phyloP scores from a whole-genome alignment of 2,113 vertebrate species.

The Perca schrenkii region DNA sequence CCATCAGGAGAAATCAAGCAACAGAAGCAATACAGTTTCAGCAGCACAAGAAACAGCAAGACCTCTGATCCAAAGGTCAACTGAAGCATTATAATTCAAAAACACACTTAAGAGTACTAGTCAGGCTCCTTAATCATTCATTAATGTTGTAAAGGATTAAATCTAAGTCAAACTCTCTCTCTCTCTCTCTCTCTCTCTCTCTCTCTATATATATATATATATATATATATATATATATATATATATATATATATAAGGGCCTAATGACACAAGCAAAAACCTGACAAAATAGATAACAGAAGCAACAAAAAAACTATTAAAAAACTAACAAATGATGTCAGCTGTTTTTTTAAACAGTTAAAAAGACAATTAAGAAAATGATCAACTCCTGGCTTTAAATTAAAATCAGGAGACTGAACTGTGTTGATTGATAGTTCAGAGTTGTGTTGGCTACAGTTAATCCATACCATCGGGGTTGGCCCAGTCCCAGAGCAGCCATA shows the following conservation, averaged over 20 bases:
- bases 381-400: background rate
- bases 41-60: background rate
- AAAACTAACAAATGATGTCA: background rate
- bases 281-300: background rate
- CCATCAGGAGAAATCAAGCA: background rate
- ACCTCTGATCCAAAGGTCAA: background rate
- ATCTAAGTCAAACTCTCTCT: too few relatives aligned
- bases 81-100: background rate
- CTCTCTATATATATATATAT: too few relatives aligned
- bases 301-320: background rate
- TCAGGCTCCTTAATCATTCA: too few relatives aligned
- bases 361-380: background rate
- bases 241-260: too few relatives aligned
- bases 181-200: too few relatives aligned
- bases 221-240: too few relatives aligned
- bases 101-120: background rate
- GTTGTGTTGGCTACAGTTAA: conserved; percentile 16
- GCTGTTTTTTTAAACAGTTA: background rate
- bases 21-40: background rate
- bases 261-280: background rate
- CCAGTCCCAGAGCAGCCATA: conserved; percentile 55
- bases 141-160: too few relatives aligned
- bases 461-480: conserved; percentile 39
- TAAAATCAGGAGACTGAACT: background rate
- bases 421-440: background rate